Evolutionary conservation across 2,888 invertebrate species (phyloP).

Genomic region (Eupelmus urozonus): DNA sequence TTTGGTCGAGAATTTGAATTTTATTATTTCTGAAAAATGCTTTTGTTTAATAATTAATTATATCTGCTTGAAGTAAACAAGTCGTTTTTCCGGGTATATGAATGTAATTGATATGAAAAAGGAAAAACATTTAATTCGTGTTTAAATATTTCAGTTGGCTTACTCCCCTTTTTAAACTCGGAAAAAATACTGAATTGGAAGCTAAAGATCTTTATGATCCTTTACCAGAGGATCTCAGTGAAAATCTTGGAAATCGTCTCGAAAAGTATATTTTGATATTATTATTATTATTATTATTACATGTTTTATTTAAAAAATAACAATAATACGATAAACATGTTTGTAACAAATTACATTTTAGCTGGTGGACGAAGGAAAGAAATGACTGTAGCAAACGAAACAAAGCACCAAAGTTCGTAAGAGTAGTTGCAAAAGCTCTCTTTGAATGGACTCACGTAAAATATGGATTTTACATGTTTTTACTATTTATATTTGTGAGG

Average conservation of each 20-base stretch:
- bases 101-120: too few relatives aligned
- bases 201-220: conserved; percentile 84
- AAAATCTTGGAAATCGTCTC: conserved; percentile 82
- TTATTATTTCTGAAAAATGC: too few relatives aligned
- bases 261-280: conserved; percentile 77
- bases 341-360: too few relatives aligned
- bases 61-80: too few relatives aligned
- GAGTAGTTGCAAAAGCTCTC: conserved; percentile 81
- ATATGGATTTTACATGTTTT: conserved; percentile 80
- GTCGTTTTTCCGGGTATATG: too few relatives aligned
- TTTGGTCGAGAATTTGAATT: too few relatives aligned
- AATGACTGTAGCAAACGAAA: conserved; percentile 77
- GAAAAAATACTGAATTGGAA: conserved; percentile 82
- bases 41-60: too few relatives aligned
- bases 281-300: background rate
- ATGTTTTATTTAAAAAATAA: background rate
- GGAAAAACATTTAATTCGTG: background rate
- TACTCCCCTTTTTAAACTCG: conserved; percentile 82
- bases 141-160: conserved; percentile 81
- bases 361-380: conserved; percentile 82
- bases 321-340: background rate
- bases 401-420: conserved; percentile 80
- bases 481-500: conserved; percentile 76
- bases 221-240: conserved; percentile 82
- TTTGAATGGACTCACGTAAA: conserved; percentile 81